Evolutionary conservation across 2,113 vertebrate species (phyloP).

Genomic region (Cyphomyrus discorhynchus): DNA sequence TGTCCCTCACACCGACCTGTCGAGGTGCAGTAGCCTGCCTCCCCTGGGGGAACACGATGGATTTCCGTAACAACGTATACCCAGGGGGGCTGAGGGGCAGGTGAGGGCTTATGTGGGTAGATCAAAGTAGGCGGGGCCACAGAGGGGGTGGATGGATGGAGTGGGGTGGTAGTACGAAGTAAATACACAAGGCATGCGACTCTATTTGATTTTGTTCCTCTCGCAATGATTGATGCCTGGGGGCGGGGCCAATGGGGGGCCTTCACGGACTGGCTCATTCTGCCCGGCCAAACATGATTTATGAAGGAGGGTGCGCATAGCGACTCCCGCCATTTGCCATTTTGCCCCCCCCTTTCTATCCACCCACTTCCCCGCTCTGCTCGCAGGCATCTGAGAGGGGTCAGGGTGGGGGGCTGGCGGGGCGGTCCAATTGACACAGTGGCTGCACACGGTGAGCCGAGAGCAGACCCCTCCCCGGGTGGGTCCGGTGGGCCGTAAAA

Average conservation of each 20-base stretch:
- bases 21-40: not conserved
- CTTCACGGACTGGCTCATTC: conserved; percentile 62
- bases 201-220: conserved; percentile 17
- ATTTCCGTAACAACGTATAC: not conserved
- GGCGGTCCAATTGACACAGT: conserved; percentile 51
- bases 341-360: conserved; percentile 30
- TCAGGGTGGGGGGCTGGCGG: conserved; percentile 27
- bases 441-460: conserved; percentile 47
- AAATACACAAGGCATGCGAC: conserved; percentile 3
- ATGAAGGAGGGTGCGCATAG: conserved; percentile 54
- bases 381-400: conserved; percentile 48
- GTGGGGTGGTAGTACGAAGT: not conserved
- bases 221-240: conserved; percentile 60
- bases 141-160: not conserved
- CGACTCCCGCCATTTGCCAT: conserved; percentile 60
- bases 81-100: not conserved
- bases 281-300: conserved; percentile 65
- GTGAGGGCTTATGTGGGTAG: not conserved
- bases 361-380: conserved; percentile 39
- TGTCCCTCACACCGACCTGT: not conserved
- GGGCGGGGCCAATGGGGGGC: conserved; percentile 57
- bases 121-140: not conserved
- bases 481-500: not conserved
- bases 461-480: not conserved
- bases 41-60: not conserved